phyloP scores from a whole-genome alignment of 2,888 invertebrate species.

The Noctua pronuba region DNA sequence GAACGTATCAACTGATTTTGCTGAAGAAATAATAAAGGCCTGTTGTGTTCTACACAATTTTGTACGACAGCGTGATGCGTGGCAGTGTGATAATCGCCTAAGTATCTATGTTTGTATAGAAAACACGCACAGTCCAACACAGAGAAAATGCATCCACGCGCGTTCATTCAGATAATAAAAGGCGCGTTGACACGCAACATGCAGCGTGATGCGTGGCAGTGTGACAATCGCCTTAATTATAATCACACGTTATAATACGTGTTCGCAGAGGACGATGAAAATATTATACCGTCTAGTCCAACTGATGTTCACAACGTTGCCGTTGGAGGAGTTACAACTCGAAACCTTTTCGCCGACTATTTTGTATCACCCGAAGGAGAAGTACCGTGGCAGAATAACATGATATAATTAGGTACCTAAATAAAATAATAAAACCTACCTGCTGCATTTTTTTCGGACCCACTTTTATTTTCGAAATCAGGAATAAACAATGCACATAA shows the following conservation, averaged over 20 bases:
- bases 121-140: no score
- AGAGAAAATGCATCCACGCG: no score
- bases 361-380: slow-evolving; percentile 8
- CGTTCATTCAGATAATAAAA: no score
- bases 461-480: slow-evolving; percentile 12
- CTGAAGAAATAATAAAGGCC: not conserved
- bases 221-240: no score
- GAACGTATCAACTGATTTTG: slow-evolving; percentile 19
- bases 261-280: slow-evolving; percentile 21
- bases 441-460: slow-evolving; percentile 13
- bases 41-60: no score
- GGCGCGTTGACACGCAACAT: no score
- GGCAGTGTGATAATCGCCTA: no score
- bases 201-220: no score
- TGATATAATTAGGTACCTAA: slow-evolving; percentile 14
- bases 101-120: no score
- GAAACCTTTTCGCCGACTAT: slow-evolving; percentile 13
- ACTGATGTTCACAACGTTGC: slow-evolving; percentile 19
- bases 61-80: no score
- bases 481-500: slow-evolving; percentile 12
- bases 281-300: slow-evolving; percentile 20
- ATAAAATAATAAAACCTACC: slow-evolving; percentile 11
- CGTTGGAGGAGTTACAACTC: slow-evolving; percentile 11
- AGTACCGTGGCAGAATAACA: slow-evolving; percentile 8
- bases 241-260: not conserved